A percentile compares a stretch with the other conserved stretches of the same genome.
Conservation (phyloP, 2,113 vertebrate species). For the Spea bombifrons region DNA sequence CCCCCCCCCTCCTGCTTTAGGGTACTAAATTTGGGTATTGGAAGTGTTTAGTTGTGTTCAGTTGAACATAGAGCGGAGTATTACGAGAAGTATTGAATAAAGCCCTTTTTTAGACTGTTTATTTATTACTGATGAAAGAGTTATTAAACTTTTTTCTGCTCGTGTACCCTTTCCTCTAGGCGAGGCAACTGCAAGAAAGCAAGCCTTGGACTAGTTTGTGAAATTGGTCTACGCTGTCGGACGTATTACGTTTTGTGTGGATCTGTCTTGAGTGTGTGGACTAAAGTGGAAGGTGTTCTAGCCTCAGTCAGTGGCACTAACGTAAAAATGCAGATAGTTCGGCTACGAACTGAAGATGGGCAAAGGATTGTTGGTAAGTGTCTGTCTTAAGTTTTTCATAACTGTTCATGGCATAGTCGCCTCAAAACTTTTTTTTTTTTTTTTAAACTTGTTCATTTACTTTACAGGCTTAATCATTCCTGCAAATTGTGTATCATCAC, state of each 20-base stretch:
- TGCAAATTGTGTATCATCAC: slow-evolving; percentile 86
- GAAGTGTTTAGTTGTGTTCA: too few species aligned
- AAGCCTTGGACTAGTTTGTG: slow-evolving; percentile 88
- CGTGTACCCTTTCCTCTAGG: slow-evolving; percentile 60
- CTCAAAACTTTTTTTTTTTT: too few species aligned
- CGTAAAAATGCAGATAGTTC: slow-evolving; percentile 96
- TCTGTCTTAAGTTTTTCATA: neutral
- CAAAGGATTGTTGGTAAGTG: slow-evolving; percentile 92
- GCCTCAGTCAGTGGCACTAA: slow-evolving; percentile 91
- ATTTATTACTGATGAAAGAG: too few species aligned
- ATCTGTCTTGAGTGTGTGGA: slow-evolving; percentile 96
- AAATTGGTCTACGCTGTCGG: slow-evolving; percentile 89
- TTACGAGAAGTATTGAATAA: too few species aligned
- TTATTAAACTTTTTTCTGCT: neutral
- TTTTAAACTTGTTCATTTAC: neutral
- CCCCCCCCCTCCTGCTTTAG: too few species aligned
- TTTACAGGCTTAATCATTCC: slow-evolving; percentile 93
- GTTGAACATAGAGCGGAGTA: too few species aligned
- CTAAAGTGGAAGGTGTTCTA: slow-evolving; percentile 91
- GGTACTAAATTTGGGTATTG: too few species aligned
- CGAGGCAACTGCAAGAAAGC: slow-evolving; percentile 97
- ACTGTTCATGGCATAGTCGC: too few species aligned
- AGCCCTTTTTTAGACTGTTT: too few species aligned
- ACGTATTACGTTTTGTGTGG: slow-evolving; percentile 91
- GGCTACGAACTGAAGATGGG: slow-evolving; percentile 89